Evolutionary conservation across 2,888 invertebrate species (phyloP).

Genomic region (Athalia rosae): DNA sequence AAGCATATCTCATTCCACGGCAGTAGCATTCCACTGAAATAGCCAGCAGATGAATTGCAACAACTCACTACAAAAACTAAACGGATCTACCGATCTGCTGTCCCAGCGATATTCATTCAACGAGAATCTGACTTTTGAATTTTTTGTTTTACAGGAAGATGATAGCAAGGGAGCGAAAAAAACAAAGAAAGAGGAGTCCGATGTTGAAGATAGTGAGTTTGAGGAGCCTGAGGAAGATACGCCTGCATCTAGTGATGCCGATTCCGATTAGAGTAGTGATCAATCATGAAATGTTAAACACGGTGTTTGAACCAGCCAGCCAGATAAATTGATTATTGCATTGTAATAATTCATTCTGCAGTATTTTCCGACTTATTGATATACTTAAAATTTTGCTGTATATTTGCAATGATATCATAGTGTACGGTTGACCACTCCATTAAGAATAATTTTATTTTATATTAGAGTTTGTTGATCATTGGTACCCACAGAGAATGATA

Average conservation of each 20-base stretch:
- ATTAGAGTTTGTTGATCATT: too few species aligned
- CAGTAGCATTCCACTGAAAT: too few species aligned
- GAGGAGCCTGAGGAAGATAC: slow-evolving; percentile 76
- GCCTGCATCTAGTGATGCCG: slow-evolving; percentile 72
- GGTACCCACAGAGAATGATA: too few species aligned
- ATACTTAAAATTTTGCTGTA: too few species aligned
- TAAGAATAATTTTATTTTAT: too few species aligned
- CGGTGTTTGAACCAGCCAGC: neutral
- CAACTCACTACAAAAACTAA: neutral
- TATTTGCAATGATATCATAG: too few species aligned
- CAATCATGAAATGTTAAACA: slow-evolving; percentile 45
- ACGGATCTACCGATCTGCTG: too few species aligned
- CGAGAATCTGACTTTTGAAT: slow-evolving; percentile 29
- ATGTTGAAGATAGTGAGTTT: slow-evolving; percentile 79
- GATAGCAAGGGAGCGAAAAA: slow-evolving; percentile 72
- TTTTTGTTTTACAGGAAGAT: slow-evolving; percentile 62
- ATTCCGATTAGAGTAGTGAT: slow-evolving; percentile 67
- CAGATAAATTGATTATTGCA: slow-evolving; percentile 23
- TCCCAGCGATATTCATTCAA: neutral
- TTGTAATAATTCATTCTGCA: slow-evolving; percentile 11
- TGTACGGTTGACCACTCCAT: too few species aligned
- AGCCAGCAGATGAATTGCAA: too few species aligned
- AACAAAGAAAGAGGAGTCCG: slow-evolving; percentile 77
- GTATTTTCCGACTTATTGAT: neutral
- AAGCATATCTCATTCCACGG: too few species aligned